Base-by-base conservation (phyloP, 2,113 vertebrate genomes). In the Bufo bufo region DNA sequence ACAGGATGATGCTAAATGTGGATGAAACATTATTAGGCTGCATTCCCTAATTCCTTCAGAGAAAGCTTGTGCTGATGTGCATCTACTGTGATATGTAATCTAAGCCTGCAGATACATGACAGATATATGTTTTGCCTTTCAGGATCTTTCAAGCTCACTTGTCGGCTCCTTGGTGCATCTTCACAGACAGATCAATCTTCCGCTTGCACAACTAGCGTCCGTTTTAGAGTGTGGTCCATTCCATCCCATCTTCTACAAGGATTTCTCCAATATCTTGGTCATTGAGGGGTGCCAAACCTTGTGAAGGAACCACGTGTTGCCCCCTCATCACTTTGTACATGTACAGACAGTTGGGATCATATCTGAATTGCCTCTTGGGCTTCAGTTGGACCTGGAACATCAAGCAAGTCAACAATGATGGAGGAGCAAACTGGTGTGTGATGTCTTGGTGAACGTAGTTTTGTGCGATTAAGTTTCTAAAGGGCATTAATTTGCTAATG, bases 41-140 rank as follows among this genome's bases (percentile, higher is more conserved):
- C 20, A 13, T 84, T 81, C 17, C 3, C 20, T 56, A 12, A 2
- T 16, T 33, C 14, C 20, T 45, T 81, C 4, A 80, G 43, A 47
- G 19, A 5, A 61, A n/a, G 47, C 10, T 23, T 45, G 69, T 50
- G 13, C 61, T 20, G 84, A 14, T 45, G 43, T 63, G 65, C 56
- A 19, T 54, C 23, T 33, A n/a, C 43, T 74, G 12, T 54, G n/a
- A 78, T 69, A 50, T 66, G 49, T 80, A 71, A 87, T 80, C n/a
- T 7, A 56, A 87, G 85, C 63, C 50, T 71, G 50, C 49, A 80
- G 85, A 52, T 56, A 45, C 49, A 47, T 87, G 63, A 87, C 85
- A 63, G 58, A 50, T 77, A 16, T 85, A 10, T 87, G 13, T 79
- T 80, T 69, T 80, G 49, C 52, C 63, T 87, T 69, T 23, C 49